Base-by-base conservation (phyloP, 1,140 invertebrate genomes). In the Lepidurus arcticus region DNA sequence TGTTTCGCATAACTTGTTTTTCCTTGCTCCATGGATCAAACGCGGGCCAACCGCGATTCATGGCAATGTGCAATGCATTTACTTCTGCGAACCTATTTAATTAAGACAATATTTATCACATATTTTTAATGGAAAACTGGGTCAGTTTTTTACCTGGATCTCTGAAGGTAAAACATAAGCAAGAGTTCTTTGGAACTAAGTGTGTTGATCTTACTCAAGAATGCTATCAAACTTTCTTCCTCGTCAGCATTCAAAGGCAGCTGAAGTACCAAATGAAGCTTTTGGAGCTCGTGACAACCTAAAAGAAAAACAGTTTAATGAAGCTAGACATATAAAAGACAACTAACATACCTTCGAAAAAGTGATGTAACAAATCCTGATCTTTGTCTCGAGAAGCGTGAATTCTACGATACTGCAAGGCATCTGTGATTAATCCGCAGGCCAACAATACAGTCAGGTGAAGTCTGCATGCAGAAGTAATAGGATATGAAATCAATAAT, bases 381-480 rank as follows among this genome's bases (percentile, higher is more conserved):
- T 82, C 80, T 80, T 85, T 86, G 16, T 79, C 81, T 74, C 83
- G 79, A 77, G 84, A 81, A 9, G 84, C 81, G 79, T 84, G 84
- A 2, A 84, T 84, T 13, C 88, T 85, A 81, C 88, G 85, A 77
- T 84, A 87, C 74, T 88, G 86, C 81, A 90, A 87, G 2, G 90
- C 90, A 42, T 88, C 86, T 44, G 87, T 85, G 7, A 88, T 86
- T 43, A 89, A 81, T 10, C 87, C 87, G 83, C 89, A 88, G 34
- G 88, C 87, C 3, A 91, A 85, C 0, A 90, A 85, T 0, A 91
- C 82, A 24, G 86, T 87, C 7, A 90, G 81, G 43, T 85, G 83
- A 7, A 87, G 81, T 76, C 78, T 78, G 80, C 34, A 34, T 4
- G 34, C 16, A 82, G 3, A 34, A 34, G 4, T 34, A 34, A 47